Base-by-base conservation (phyloP, 2,113 vertebrate genomes). In the Nyctereutes procyonoides region DNA sequence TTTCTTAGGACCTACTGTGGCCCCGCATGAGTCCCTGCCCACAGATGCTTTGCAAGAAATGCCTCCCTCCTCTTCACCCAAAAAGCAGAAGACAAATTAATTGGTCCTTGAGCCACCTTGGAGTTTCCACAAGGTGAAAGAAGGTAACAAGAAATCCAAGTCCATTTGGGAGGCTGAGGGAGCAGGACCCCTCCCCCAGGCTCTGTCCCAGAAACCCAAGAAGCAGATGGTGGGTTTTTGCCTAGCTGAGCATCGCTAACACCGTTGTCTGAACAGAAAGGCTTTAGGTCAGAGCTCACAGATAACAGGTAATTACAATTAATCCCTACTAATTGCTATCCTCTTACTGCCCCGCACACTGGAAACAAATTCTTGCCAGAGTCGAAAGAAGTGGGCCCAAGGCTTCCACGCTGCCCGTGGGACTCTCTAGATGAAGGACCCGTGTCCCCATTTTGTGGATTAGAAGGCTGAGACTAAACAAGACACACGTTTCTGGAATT, bases 191-290 rank as follows among this genome's bases (percentile, higher is more conserved):
- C 11, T 60, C 13, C 13, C 3, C 84, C 63, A 60, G 67, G n/a
- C 22, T 95, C 67, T 26, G 85, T 63, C 82, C 51, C 74, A 1
- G 19, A n/a, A 73, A 51, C 69, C 71, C 71, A 79, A 65, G 93
- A 88, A 97, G 69, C 90, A 98, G 97, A 98, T 67, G 24, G 95
- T 28, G 80, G 30, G 1, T 97, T 95, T 82, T 90, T 87, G 91
- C 83, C 86, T 69, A 88, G 71, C 76, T 96, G 90, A 97, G 93
- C 85, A 87, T 4, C n/a, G 43, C 74, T 95, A 92, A 82, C 73
- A 92, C 51, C 86, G 43, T 3, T 97, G 86, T 95, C 93, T 88
- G 96, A 96, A 93, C 51, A 76, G 92, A 95, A 97, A 76, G n/a
- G 88, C 38, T 76, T 24, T 13, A 88, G 93, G 92, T 97, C 90